Evolutionary conservation across 2,888 invertebrate species (phyloP).

Genomic region (Molanna angustata): DNA sequence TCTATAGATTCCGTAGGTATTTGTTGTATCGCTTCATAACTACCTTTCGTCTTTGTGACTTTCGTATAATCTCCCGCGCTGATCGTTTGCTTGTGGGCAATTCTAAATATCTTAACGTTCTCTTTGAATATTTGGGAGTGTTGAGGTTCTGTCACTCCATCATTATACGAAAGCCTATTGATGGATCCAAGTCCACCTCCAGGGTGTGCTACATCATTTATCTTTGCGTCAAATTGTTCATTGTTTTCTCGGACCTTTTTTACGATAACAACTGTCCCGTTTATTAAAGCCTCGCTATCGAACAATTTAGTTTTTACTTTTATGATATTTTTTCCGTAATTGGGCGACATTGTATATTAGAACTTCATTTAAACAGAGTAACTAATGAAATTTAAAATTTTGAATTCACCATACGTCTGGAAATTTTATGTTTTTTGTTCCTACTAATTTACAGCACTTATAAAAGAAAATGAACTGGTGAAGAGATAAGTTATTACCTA

Average conservation of each 20-base stretch:
- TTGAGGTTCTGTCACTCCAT: neutral
- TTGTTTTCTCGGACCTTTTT: neutral
- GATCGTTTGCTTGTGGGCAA: neutral
- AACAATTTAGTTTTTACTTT: conserved; percentile 15
- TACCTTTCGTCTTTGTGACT: neutral
- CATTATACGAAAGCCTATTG: neutral
- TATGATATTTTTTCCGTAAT: conserved; percentile 1
- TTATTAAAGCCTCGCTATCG: conserved; percentile 10
- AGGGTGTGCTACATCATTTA: neutral
- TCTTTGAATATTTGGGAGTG: neutral
- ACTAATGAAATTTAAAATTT: too few relatives aligned
- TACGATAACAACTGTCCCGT: conserved; percentile 8
- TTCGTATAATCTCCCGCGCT: neutral
- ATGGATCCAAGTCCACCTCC: neutral
- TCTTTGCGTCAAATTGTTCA: neutral
- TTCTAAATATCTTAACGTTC: neutral
- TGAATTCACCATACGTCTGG: too few relatives aligned
- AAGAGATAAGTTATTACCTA: too few relatives aligned
- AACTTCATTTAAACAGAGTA: neutral
- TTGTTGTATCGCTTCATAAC: neutral
- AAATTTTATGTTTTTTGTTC: too few relatives aligned
- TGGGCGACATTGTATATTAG: conserved; percentile 11
- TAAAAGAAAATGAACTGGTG: too few relatives aligned
- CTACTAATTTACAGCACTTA: too few relatives aligned
- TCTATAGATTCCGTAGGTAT: too few relatives aligned